A percentile compares a stretch with the other conserved stretches of the same genome.
Evolutionary conservation across 2,113 vertebrate genomes (phyloP).

Genomic region (Amphilophus citrinellus): DNA sequence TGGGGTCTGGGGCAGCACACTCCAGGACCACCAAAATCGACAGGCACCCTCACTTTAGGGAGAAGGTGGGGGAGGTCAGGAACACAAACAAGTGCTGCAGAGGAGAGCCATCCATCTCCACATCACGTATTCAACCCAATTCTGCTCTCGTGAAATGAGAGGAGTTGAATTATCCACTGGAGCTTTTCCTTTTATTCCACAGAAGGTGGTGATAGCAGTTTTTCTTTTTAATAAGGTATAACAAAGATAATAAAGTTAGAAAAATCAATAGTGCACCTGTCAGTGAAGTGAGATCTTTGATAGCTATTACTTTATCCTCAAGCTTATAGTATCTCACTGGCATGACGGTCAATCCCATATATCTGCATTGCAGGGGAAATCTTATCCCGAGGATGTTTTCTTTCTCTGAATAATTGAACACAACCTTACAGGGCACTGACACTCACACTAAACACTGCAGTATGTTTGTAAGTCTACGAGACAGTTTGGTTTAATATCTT

Average conservation of each 20-base stretch:
- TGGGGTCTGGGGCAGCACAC: slow-evolving; percentile 31
- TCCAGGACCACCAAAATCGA: slow-evolving; percentile 37
- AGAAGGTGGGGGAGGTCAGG: slow-evolving; percentile 33
- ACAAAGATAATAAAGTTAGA: slow-evolving; percentile 13
- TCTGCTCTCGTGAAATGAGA: background rate
- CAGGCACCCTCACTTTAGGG: slow-evolving; percentile 22
- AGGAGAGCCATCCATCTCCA: slow-evolving; percentile 18
- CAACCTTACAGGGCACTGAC: slow-evolving; percentile 53
- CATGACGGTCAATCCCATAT: slow-evolving; percentile 52
- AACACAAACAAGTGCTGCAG: slow-evolving; percentile 22
- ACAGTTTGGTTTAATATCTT: slow-evolving; percentile 6
- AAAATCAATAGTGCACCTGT: slow-evolving; percentile 47
- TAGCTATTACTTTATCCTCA: slow-evolving; percentile 8
- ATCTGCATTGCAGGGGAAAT: slow-evolving; percentile 74
- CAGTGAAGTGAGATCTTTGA: slow-evolving; percentile 25
- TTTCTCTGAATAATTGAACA: slow-evolving; percentile 70
- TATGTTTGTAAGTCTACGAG: slow-evolving; percentile 22
- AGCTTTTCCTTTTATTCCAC: slow-evolving; percentile 3
- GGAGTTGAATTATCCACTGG: background rate
- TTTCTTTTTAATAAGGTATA: slow-evolving; percentile 15
- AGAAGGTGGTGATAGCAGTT: slow-evolving; percentile 2
- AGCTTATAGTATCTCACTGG: slow-evolving; percentile 18
- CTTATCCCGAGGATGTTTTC: slow-evolving; percentile 60
- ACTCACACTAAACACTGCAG: slow-evolving; percentile 59
- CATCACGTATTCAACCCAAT: background rate